Percentiles rank a stretch among this genome's conserved stretches.
Evolutionary conservation across 2,888 invertebrate species (phyloP).

Genomic region (Cephalotes varians): DNA sequence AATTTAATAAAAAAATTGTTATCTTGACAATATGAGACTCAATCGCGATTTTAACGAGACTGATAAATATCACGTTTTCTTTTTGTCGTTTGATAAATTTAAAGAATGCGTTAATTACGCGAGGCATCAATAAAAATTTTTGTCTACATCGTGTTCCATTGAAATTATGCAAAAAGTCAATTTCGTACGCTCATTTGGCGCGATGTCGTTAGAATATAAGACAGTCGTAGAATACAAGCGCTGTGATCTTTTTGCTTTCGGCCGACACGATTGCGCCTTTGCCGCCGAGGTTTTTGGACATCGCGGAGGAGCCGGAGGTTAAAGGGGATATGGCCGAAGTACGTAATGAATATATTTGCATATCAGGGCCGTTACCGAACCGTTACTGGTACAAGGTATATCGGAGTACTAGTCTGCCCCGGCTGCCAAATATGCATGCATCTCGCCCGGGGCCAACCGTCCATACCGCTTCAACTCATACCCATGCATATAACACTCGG

Average conservation of each 20-base stretch:
- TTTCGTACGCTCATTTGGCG: conserved; percentile 42
- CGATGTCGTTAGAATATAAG: conserved; percentile 47
- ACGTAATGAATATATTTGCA: conserved; percentile 86
- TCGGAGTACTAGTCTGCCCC: conserved; percentile 78
- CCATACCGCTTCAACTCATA: conserved; percentile 76
- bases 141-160: neutral
- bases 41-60: neutral
- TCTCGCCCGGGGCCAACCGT: conserved; percentile 80
- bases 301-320: conserved; percentile 60
- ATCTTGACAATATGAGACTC: neutral
- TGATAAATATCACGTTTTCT: neutral
- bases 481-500: conserved; percentile 80
- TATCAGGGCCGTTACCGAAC: conserved; percentile 84
- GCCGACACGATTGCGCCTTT: conserved; percentile 63
- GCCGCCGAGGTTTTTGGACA: conserved; percentile 69
- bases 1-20: conserved; percentile 14
- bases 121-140: conserved; percentile 15
- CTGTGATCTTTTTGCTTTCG: conserved; percentile 40
- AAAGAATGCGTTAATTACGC: neutral
- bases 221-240: conserved; percentile 42
- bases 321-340: conserved; percentile 77
- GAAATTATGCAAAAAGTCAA: conserved; percentile 45
- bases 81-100: neutral
- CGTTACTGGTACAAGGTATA: conserved; percentile 82
- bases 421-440: conserved; percentile 85